A percentile compares a stretch with the other conserved stretches of the same genome.
These are phyloP conservation scores for Drosophila demipolita DNA, from an alignment of 2,888 invertebrate species.

Conservation along the genomic window DNA sequence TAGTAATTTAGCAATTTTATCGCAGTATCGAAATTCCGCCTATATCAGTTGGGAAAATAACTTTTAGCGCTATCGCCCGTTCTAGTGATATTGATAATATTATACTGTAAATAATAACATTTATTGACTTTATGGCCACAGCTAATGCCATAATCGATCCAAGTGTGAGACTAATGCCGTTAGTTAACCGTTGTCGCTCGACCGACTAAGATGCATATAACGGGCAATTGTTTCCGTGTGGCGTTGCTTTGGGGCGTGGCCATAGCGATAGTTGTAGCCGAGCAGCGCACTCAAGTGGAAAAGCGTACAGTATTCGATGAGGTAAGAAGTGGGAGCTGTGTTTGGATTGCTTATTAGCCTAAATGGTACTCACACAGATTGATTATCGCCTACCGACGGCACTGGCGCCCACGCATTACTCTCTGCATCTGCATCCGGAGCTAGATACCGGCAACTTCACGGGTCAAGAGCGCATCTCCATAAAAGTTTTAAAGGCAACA, in stretches of 20 bases:
- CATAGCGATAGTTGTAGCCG: conserved; percentile 57
- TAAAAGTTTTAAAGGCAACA: conserved; percentile 85
- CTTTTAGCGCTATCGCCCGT: conserved; percentile 28
- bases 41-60: neutral
- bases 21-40: neutral
- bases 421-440: conserved; percentile 88
- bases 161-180: conserved; percentile 10
- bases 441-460: conserved; percentile 86
- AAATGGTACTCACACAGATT: conserved; percentile 39
- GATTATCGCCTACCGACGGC: conserved; percentile 86
- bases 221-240: conserved; percentile 36
- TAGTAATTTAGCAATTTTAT: neutral
- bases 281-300: conserved; percentile 52
- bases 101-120: conserved; percentile 9
- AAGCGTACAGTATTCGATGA: conserved; percentile 25
- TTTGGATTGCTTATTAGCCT: neutral
- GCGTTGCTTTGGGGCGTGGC: conserved; percentile 61
- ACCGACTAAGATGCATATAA: conserved; percentile 56
- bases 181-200: conserved; percentile 50
- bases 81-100: conserved; percentile 50
- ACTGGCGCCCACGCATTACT: conserved; percentile 88
- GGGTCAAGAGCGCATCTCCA: conserved; percentile 87
- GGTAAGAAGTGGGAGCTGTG: conserved; percentile 25
- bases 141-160: conserved; percentile 3
- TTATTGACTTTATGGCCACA: conserved; percentile 38